phyloP scores from a whole-genome alignment of 2,113 vertebrate species.

The Aptenodytes forsteri region DNA sequence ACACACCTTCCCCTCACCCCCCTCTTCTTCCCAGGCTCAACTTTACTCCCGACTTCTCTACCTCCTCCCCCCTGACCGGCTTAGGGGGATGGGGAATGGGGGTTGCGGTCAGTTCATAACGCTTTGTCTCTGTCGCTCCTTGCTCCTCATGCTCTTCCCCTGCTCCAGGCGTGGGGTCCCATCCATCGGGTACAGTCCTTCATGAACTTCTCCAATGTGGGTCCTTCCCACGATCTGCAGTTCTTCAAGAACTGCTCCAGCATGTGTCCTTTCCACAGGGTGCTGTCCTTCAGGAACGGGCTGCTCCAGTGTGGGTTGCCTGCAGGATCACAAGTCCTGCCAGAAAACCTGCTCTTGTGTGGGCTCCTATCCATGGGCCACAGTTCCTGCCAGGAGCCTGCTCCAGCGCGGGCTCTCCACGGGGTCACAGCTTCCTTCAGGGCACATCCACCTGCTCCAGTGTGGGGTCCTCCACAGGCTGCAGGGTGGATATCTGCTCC shows the following conservation, averaged over 20 bases:
- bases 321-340: neutral
- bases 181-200: neutral
- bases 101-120: neutral
- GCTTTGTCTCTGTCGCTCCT: neutral
- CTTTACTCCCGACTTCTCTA: neutral
- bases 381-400: neutral
- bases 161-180: neutral
- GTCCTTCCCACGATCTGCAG: neutral
- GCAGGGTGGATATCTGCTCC: neutral
- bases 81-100: neutral
- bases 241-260: neutral
- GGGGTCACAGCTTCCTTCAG: neutral
- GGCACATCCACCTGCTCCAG: neutral
- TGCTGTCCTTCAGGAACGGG: neutral
- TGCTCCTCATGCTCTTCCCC: neutral
- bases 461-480: neutral
- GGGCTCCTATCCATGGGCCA: neutral
- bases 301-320: neutral
- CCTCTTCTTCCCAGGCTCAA: neutral
- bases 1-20: neutral
- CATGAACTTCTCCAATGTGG: neutral
- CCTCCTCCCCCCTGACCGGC: neutral
- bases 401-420: fast-evolving
- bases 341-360: neutral
- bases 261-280: neutral